Evolutionary conservation across 2,888 invertebrate species (phyloP).

Genomic region (Hybos culiciformis): DNA sequence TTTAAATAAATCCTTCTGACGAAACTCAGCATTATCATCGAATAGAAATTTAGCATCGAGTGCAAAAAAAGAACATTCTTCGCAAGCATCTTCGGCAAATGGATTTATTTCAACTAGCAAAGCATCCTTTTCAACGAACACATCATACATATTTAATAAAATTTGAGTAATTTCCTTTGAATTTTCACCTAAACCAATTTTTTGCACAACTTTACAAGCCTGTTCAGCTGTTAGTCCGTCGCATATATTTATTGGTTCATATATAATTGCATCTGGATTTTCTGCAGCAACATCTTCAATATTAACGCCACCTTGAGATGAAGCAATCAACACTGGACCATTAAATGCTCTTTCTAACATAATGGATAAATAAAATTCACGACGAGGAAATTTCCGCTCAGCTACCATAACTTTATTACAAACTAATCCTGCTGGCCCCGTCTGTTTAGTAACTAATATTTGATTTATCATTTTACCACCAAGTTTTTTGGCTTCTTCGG

Average conservation of each 20-base stretch:
- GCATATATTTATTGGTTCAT: conserved; percentile 69
- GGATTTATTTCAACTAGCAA: conserved; percentile 80
- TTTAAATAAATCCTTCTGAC: conserved; percentile 68
- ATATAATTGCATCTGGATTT: conserved; percentile 73
- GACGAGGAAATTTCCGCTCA: conserved; percentile 81
- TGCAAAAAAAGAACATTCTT: conserved; percentile 43
- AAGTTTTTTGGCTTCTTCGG: conserved; percentile 64
- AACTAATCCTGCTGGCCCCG: conserved; percentile 74
- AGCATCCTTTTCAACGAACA: conserved; percentile 74
- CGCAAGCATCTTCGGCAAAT: conserved; percentile 67
- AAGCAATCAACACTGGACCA: conserved; percentile 83
- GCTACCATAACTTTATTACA: conserved; percentile 88
- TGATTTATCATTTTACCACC: conserved; percentile 77
- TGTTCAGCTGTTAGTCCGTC: conserved; percentile 59
- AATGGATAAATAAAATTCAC: conserved; percentile 90
- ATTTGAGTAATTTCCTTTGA: conserved; percentile 55
- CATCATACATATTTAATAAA: conserved; percentile 61
- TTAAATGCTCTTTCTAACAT: conserved; percentile 88
- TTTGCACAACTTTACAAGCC: conserved; percentile 35
- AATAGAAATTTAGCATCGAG: conserved; percentile 84
- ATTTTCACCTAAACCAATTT: conserved; percentile 52
- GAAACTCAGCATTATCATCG: conserved; percentile 78
- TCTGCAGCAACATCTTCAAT: conserved; percentile 86
- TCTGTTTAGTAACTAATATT: conserved; percentile 80
- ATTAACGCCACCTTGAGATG: conserved; percentile 83